Conservation (phyloP, 2,113 vertebrate species). For the Leptobrachium leishanense region DNA sequence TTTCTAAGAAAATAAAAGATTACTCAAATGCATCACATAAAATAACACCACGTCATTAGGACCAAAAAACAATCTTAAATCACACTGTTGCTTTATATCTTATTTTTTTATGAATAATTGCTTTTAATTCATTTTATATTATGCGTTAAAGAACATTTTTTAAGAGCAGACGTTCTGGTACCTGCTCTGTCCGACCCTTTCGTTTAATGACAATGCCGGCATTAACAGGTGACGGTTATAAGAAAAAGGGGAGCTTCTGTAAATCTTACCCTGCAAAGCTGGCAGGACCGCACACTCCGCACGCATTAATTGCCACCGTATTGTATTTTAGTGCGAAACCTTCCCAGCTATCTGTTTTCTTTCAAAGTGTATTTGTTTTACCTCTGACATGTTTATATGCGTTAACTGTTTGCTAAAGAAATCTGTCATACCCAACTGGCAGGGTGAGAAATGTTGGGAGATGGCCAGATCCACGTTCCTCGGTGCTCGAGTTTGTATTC, state of each 20-base stretch:
- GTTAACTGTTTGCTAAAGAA: conserved; percentile 65
- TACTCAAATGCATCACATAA: too few species aligned
- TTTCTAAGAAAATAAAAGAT: too few species aligned
- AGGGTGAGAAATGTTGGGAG: conserved; percentile 48
- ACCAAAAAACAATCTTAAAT: too few species aligned
- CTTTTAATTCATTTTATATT: too few species aligned
- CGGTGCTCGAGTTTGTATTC: conserved; percentile 53
- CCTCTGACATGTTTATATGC: conserved; percentile 68
- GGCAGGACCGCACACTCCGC: conserved; percentile 61
- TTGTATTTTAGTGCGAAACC: conserved; percentile 51
- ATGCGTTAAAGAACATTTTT: too few species aligned
- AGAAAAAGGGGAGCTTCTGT: conserved; percentile 46
- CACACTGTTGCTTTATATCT: too few species aligned
- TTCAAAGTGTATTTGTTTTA: conserved; percentile 66
- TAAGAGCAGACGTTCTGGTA: background rate
- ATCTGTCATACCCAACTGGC: conserved; percentile 62
- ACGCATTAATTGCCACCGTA: conserved; percentile 51
- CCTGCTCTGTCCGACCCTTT: background rate
- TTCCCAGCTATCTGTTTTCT: conserved; percentile 58
- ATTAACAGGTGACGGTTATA: background rate
- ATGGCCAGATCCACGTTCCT: conserved; percentile 51
- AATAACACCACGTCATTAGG: too few species aligned
- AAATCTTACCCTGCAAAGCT: conserved; percentile 33
- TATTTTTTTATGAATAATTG: too few species aligned
- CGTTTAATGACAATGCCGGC: background rate